Conservation (phyloP, 92 coral and sea anemone species). For the Porites evermanni region DNA sequence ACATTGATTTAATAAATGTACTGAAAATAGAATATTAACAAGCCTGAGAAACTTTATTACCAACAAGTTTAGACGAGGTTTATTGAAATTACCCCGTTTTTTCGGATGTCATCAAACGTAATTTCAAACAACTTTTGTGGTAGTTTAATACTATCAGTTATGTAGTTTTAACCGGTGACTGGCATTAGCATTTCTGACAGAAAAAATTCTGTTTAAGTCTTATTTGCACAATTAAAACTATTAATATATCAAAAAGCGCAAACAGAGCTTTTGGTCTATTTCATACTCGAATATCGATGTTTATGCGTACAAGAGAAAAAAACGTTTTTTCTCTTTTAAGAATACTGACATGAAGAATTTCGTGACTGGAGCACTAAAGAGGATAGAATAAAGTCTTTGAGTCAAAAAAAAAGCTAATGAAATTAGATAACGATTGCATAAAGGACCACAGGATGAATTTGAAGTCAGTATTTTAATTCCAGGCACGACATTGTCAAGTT, state of each 20-base stretch:
- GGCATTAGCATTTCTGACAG: slow-evolving; percentile 10
- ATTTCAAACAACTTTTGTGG: not conserved
- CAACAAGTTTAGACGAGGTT: not conserved
- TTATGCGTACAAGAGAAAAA: too few species aligned
- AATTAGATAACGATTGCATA: not conserved
- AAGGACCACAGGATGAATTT: not conserved
- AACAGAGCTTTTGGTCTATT: too few species aligned
- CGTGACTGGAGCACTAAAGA: too few species aligned
- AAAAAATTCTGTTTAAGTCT: not conserved
- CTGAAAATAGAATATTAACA: slow-evolving; percentile 16
- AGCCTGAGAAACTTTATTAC: not conserved
- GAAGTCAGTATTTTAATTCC: not conserved
- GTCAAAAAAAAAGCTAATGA: too few species aligned
- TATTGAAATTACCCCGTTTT: not conserved
- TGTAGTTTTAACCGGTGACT: not conserved
- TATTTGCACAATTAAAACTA: not conserved
- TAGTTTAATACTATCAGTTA: not conserved
- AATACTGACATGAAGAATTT: too few species aligned
- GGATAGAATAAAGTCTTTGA: too few species aligned
- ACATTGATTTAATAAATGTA: slow-evolving; percentile 12
- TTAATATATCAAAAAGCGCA: not conserved
- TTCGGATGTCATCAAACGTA: not conserved
- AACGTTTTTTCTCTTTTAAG: too few species aligned
- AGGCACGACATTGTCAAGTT: not conserved
- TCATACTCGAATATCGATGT: not conserved